Percentiles rank a stretch among this genome's conserved stretches.
phyloP scores from a whole-genome alignment of 2,113 vertebrate species.

The Orcinus orca region DNA sequence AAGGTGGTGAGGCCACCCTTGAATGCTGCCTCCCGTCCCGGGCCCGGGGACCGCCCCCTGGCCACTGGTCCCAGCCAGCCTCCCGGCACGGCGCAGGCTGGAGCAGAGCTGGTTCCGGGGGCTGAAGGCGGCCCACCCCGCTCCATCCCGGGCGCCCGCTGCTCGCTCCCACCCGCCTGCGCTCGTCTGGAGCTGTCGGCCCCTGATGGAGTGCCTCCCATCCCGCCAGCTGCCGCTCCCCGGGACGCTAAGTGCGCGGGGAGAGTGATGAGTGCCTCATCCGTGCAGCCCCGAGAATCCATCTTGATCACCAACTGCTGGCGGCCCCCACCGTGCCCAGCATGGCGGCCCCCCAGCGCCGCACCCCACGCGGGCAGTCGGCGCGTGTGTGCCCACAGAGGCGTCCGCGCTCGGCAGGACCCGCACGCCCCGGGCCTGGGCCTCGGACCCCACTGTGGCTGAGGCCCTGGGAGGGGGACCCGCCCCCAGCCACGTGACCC shows the following conservation, averaged over 20 bases:
- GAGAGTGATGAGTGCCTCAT: conserved; percentile 92
- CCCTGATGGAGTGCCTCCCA: conserved; percentile 96
- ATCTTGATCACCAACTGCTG: conserved; percentile 96
- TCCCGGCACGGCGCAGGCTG: fast-evolving
- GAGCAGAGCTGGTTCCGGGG: conserved; percentile 72
- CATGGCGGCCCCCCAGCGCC: conserved; percentile 78
- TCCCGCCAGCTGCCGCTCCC: conserved; percentile 95
- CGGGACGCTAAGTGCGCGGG: conserved; percentile 88
- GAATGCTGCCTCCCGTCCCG: fast-evolving
- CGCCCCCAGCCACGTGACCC: not conserved
- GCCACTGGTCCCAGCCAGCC: not conserved
- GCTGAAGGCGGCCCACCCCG: conserved; percentile 62
- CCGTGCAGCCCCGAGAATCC: conserved; percentile 92
- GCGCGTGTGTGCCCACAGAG: too few relatives aligned
- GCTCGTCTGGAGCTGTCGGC: conserved; percentile 91
- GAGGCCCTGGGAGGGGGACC: not conserved
- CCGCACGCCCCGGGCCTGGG: fast-evolving
- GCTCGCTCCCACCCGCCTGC: conserved; percentile 68
- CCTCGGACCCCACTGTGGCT: not conserved
- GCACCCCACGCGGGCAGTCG: conserved; percentile 37
- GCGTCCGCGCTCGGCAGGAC: not conserved
- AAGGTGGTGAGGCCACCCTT: fast-evolving
- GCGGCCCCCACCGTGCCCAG: conserved; percentile 83
- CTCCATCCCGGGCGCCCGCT: not conserved
- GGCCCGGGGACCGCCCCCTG: fast-evolving